A percentile compares a stretch with the other conserved stretches of the same genome.
These are phyloP conservation scores for Willisornis vidua DNA, from an alignment of 2,113 vertebrate species.

Conservation along the genomic window DNA sequence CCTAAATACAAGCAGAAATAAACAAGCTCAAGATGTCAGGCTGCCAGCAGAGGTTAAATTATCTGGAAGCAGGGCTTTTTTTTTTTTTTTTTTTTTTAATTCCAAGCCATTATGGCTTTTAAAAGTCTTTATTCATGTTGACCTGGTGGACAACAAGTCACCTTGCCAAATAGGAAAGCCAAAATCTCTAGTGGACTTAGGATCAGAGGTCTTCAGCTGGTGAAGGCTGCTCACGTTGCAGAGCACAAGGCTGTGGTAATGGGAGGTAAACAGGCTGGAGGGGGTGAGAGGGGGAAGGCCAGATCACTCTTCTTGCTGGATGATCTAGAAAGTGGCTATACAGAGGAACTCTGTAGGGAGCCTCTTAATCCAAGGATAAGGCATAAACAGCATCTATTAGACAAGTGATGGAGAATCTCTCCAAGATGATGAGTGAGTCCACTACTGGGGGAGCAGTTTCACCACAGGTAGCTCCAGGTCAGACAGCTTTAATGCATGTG, in stretches of 20 bases:
- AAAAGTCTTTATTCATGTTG: conserved; percentile 70
- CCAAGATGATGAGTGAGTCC: neutral
- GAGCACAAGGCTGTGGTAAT: conserved; percentile 8
- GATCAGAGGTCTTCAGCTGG: conserved; percentile 71
- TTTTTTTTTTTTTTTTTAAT: neutral
- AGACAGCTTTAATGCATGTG: neutral
- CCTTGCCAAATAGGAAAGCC: conserved; percentile 71
- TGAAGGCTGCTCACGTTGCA: conserved; percentile 48
- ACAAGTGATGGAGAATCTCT: neutral
- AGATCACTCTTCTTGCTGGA: neutral
- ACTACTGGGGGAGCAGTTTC: neutral
- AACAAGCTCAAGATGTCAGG: conserved; percentile 1
- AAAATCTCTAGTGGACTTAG: conserved; percentile 62
- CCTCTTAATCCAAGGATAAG: neutral
- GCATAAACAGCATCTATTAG: neutral
- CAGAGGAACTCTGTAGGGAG: neutral
- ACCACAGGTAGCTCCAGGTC: neutral
- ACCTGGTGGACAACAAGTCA: conserved; percentile 55
- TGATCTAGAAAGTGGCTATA: neutral
- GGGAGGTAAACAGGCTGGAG: conserved; percentile 40
- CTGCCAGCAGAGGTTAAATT: conserved; percentile 38
- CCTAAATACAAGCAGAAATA: conserved; percentile 5
- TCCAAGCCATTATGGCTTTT: neutral
- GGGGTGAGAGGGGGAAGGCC: neutral
- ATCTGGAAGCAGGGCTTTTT: neutral